Evolutionary conservation across 1,140 invertebrate species (phyloP).

Genomic region (Galendromus occidentalis): DNA sequence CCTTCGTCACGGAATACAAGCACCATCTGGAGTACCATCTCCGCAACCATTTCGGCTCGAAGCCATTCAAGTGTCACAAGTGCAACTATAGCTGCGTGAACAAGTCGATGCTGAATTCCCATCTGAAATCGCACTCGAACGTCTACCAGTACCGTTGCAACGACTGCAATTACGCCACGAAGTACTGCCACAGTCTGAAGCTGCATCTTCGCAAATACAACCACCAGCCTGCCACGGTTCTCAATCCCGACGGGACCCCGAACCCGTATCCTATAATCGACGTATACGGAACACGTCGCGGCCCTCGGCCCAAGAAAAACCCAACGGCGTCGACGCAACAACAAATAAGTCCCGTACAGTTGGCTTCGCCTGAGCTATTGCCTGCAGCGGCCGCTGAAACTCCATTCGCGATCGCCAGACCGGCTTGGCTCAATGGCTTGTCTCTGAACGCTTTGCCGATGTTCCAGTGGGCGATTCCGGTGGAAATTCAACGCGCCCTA

Average conservation of each 20-base stretch:
- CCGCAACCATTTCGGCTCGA: conserved; percentile 79
- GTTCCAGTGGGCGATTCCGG: too few relatives aligned
- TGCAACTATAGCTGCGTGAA: conserved; percentile 88
- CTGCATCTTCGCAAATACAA: conserved; percentile 77
- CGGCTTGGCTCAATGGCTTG: too few relatives aligned
- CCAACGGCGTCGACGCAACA: neutral
- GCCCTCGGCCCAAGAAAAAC: conserved; percentile 42
- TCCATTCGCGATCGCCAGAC: too few relatives aligned
- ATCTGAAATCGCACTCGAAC: conserved; percentile 92
- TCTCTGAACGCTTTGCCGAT: too few relatives aligned
- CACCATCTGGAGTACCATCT: conserved; percentile 96
- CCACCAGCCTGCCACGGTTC: conserved; percentile 61
- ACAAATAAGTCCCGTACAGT: too few relatives aligned
- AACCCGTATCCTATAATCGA: conserved; percentile 62
- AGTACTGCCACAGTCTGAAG: conserved; percentile 94
- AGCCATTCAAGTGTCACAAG: conserved; percentile 85
- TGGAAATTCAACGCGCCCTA: too few relatives aligned
- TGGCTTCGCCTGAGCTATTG: too few relatives aligned
- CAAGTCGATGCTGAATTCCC: conserved; percentile 97
- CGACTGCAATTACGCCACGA: conserved; percentile 90
- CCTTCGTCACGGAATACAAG: conserved; percentile 95
- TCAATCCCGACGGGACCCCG: conserved; percentile 65
- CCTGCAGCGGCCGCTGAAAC: too few relatives aligned
- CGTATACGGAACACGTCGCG: conserved; percentile 64
- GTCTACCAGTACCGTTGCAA: conserved; percentile 86